phyloP scores from a whole-genome alignment of 2,113 vertebrate species.

The Mustela nigripes region DNA sequence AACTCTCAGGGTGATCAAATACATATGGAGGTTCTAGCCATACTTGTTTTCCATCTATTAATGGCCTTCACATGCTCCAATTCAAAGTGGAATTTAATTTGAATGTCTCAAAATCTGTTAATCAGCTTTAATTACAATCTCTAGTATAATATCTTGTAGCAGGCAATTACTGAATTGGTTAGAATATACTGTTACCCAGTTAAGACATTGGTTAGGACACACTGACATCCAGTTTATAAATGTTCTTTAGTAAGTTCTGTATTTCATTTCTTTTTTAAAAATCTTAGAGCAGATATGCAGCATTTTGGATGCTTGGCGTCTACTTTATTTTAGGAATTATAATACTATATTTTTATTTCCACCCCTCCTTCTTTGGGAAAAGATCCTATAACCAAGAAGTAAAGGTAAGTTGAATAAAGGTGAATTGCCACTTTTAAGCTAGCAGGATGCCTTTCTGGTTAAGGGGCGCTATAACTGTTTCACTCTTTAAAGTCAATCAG shows the following conservation, averaged over 20 bases:
- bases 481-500: background rate
- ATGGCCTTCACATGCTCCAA: background rate
- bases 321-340: background rate
- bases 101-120: background rate
- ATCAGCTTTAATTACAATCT: background rate
- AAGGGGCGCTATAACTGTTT: background rate
- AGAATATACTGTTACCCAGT: background rate
- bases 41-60: background rate
- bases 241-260: background rate
- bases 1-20: background rate
- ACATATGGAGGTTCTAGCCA: background rate
- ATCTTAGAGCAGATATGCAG: background rate
- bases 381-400: background rate
- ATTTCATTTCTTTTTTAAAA: background rate
- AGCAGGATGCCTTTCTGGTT: background rate
- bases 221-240: background rate
- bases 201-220: background rate
- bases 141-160: background rate
- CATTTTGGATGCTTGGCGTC: background rate
- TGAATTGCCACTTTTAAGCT: background rate
- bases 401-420: background rate
- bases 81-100: slow-evolving; percentile 20
- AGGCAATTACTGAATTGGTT: background rate
- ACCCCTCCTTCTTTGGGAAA: background rate
- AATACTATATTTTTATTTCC: background rate